Conservation (phyloP, 1,140 invertebrate genomes). For the Cephus cinctus region DNA sequence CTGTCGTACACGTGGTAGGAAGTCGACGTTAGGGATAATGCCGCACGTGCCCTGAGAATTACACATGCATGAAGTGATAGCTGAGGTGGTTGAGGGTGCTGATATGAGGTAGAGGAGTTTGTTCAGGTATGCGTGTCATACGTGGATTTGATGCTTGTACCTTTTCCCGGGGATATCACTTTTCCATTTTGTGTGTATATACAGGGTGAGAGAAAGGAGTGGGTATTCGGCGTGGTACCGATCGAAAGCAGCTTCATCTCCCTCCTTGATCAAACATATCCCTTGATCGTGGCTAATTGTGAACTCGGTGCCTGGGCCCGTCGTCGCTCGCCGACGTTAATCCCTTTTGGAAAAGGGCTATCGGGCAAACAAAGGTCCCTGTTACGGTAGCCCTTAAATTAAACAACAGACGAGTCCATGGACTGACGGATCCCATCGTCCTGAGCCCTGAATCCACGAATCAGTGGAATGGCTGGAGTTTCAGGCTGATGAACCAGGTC, state of each 20-base stretch:
- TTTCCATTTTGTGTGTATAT: too few relatives aligned
- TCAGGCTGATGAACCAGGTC: too few relatives aligned
- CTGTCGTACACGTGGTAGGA: slow-evolving; percentile 50
- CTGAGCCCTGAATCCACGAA: too few relatives aligned
- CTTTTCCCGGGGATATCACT: slow-evolving; percentile 22
- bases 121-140: too few relatives aligned
- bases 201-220: too few relatives aligned
- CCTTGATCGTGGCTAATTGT: slow-evolving; percentile 20
- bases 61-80: slow-evolving; percentile 38
- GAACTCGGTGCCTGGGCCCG: slow-evolving; percentile 11
- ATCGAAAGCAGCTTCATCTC: too few relatives aligned
- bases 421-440: too few relatives aligned
- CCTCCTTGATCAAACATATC: neutral
- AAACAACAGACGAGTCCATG: neutral
- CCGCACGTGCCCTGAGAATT: slow-evolving; percentile 44
- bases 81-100: too few relatives aligned
- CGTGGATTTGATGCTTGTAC: neutral
- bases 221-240: too few relatives aligned
- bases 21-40: slow-evolving; percentile 32
- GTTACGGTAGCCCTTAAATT: neutral
- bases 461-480: too few relatives aligned
- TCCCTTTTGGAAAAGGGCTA: neutral
- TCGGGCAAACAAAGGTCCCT: neutral
- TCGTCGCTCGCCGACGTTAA: too few relatives aligned
- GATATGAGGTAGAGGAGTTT: too few relatives aligned